Percentiles rank a stretch among this genome's conserved stretches.
Conservation (phyloP, 2,888 invertebrate species). For the Drosophila neutralis region DNA sequence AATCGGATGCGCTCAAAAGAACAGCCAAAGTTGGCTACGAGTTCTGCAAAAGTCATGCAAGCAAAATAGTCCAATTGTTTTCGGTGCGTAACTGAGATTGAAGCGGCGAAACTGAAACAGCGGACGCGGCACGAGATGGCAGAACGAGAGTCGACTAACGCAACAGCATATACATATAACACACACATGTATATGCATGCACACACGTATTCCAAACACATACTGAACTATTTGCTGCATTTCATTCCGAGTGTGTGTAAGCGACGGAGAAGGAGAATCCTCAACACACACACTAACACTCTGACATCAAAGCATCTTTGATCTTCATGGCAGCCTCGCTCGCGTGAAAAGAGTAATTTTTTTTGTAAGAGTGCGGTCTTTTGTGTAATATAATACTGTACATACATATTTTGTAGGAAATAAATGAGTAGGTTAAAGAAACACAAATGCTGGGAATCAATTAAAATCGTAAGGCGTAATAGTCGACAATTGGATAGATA, state of each 20-base stretch:
- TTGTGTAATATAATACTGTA: slow-evolving; percentile 52
- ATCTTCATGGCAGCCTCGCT: slow-evolving; percentile 19
- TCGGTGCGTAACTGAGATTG: slow-evolving; percentile 83
- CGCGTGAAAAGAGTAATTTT: slow-evolving; percentile 1
- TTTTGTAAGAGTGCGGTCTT: slow-evolving; percentile 37
- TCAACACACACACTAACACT: slow-evolving; percentile 22
- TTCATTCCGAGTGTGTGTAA: slow-evolving; percentile 66
- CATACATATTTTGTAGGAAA: slow-evolving; percentile 59
- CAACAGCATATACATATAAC: slow-evolving; percentile 17
- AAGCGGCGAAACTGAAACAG: neutral
- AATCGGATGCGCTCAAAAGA: slow-evolving; percentile 88
- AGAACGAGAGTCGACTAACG: slow-evolving; percentile 13
- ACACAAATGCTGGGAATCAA: neutral
- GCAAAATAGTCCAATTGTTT: slow-evolving; percentile 83
- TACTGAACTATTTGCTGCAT: slow-evolving; percentile 57
- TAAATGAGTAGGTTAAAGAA: slow-evolving; percentile 32
- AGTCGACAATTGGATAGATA: no score
- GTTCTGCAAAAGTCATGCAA: slow-evolving; percentile 88
- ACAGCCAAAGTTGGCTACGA: slow-evolving; percentile 93
- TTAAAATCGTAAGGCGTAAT: neutral
- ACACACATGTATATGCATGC: slow-evolving; percentile 13
- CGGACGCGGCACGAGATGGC: neutral
- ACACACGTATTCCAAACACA: slow-evolving; percentile 59
- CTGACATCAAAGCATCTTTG: slow-evolving; percentile 18
- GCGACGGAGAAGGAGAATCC: slow-evolving; percentile 12